Percentiles rank a stretch among this genome's conserved stretches.
phyloP scores from a whole-genome alignment of 2,113 vertebrate genomes.

The Rousettus leschenaultii region DNA sequence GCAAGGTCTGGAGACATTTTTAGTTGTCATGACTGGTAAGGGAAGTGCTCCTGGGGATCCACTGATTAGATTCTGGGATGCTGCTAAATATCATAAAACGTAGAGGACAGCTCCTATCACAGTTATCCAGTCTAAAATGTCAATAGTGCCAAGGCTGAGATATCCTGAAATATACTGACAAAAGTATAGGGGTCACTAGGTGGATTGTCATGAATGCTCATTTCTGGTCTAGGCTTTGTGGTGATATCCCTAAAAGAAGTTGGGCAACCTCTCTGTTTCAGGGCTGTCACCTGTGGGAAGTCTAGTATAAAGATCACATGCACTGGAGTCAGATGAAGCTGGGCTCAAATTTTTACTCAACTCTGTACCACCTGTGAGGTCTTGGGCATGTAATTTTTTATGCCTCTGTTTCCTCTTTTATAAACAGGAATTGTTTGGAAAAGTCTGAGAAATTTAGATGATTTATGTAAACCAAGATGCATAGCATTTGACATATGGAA shows the following conservation, averaged over 20 bases:
- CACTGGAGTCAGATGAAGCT: neutral
- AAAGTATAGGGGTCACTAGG: neutral
- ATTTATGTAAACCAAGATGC: neutral
- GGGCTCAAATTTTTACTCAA: neutral
- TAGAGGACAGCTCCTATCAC: neutral
- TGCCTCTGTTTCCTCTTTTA: neutral
- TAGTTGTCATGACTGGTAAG: neutral
- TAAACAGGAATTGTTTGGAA: neutral
- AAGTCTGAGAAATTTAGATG: neutral
- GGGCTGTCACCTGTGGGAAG: neutral
- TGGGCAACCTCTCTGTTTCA: neutral
- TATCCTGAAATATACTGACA: neutral
- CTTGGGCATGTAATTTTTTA: neutral
- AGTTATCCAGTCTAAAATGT: neutral
- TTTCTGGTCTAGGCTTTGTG: neutral
- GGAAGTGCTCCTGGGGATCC: neutral
- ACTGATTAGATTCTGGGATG: neutral
- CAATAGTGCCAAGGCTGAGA: neutral
- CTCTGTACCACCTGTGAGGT: neutral
- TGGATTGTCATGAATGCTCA: neutral
- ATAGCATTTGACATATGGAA: neutral
- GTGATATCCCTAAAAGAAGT: neutral
- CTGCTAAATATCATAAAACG: neutral
- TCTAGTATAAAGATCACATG: neutral
- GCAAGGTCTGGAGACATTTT: neutral